These are phyloP conservation scores for Hylia prasina DNA, from an alignment of 2,113 vertebrate genomes.

Conservation along the genomic window DNA sequence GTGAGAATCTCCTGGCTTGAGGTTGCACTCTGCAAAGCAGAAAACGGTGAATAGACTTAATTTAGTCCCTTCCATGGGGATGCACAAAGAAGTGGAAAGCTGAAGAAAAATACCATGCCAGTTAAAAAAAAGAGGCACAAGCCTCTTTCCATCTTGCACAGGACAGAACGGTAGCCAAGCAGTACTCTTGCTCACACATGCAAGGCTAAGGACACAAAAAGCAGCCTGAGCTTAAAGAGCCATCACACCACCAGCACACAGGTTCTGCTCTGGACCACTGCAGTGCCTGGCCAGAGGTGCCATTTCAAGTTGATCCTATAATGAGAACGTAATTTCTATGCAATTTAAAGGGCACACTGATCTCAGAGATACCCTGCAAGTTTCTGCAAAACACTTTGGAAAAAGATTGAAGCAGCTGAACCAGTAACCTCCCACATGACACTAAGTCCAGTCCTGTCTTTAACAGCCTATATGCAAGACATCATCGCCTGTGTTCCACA, in stretches of 20 bases:
- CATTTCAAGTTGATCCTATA: neutral
- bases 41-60: neutral
- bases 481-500: neutral
- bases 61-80: accelerated
- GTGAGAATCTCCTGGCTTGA: neutral
- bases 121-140: neutral
- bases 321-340: neutral
- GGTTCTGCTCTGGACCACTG: neutral
- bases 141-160: neutral
- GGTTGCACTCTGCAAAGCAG: neutral
- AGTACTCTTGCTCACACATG: accelerated
- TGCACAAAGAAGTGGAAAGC: neutral
- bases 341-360: neutral
- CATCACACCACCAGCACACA: accelerated
- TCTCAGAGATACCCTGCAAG: neutral
- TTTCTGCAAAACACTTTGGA: neutral
- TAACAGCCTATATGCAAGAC: accelerated
- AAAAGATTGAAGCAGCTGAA: neutral
- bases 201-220: neutral
- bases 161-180: neutral
- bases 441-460: neutral
- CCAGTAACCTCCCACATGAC: neutral
- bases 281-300: neutral
- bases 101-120: neutral
- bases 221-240: neutral